Evolutionary conservation across 2,113 vertebrate species (phyloP).

Genomic region (Stigmatopora argus): DNA sequence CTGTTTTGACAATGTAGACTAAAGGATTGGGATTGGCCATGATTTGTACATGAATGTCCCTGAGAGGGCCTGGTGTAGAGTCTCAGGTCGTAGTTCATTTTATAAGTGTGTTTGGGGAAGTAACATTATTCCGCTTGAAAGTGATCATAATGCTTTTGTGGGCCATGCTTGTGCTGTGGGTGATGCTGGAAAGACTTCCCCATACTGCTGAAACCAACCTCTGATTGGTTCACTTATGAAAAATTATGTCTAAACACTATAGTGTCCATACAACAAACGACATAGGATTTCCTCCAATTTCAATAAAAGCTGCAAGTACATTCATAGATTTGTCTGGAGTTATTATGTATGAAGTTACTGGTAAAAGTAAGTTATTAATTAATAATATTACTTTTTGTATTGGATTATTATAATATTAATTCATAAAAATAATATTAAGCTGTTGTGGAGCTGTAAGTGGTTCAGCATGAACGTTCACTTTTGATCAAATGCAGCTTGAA

Average conservation of each 20-base stretch:
- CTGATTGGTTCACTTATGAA: neutral
- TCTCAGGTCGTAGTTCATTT: neutral
- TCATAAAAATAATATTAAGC: too few relatives aligned
- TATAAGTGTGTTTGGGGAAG: neutral
- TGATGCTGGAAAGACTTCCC: neutral
- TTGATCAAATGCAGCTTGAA: constrained; percentile 10
- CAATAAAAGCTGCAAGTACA: constrained; percentile 59
- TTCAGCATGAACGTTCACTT: neutral
- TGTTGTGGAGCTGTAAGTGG: neutral
- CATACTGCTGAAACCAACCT: neutral
- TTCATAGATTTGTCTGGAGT: neutral
- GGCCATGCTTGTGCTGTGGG: neutral
- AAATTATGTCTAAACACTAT: neutral
- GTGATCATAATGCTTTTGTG: neutral
- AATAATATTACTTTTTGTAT: too few relatives aligned
- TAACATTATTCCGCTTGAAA: neutral
- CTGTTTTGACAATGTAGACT: constrained; percentile 24
- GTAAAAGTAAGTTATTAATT: neutral
- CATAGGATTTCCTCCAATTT: constrained; percentile 3
- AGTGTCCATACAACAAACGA: neutral
- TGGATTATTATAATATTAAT: too few relatives aligned
- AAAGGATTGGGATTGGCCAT: neutral
- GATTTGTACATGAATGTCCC: neutral
- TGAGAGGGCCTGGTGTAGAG: neutral
- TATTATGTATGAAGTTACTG: neutral